Evolutionary conservation across 2,113 vertebrate species (phyloP), one percentile per base, ranked within the genome.

Genomic region (Crotalus viridis): DNA sequence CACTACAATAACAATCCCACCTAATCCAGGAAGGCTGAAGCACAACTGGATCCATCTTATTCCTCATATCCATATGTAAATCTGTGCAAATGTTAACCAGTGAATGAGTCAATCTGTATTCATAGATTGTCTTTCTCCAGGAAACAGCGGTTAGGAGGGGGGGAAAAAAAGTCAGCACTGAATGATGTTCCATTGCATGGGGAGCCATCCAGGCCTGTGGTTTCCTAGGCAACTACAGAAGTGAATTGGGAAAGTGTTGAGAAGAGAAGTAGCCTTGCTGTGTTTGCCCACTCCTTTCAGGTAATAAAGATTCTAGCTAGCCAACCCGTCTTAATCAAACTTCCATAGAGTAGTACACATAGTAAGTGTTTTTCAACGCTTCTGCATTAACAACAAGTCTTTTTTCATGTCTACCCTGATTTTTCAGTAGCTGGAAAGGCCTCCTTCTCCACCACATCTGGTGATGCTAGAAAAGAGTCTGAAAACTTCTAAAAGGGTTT

Each of bases 221-320:
- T 89, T 89, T 61, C 88, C 88, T 89, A 61, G 88, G 88, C 88
- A 89, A 89, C 88, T 15, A 26, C 22, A 48, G 21, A 59, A 89
- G 22, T 59, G 24, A 22, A 21, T 17, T 26, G 88, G 39, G 56
- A 89, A 89, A 57, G 33, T 48, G 56, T 28, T 28, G 12, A 89
- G 88, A n/a, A 61, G 22, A 28, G 15, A 28, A 87, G 12, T 54
- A 28, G 12, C 51, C 51, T 54, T 54, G 28, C 8, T 52, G 6
- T 87, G 26, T 87, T 87, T 87, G 48, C 48, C 48, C 48, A 87
- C 86, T 87, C 28, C n/a, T 6, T 52, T n/a, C 51, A 54, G 51
- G 28, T 9, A 87, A 89, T 39, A 89, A 56, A 21, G 19, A 43
- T 43, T 43, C 74, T 43, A 81, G 74, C 33, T 39, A 81, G 74